Percentiles rank a stretch among this genome's conserved stretches.
phyloP scores from a whole-genome alignment of 2,888 invertebrate genomes.

The Mechanitis messenoides region DNA sequence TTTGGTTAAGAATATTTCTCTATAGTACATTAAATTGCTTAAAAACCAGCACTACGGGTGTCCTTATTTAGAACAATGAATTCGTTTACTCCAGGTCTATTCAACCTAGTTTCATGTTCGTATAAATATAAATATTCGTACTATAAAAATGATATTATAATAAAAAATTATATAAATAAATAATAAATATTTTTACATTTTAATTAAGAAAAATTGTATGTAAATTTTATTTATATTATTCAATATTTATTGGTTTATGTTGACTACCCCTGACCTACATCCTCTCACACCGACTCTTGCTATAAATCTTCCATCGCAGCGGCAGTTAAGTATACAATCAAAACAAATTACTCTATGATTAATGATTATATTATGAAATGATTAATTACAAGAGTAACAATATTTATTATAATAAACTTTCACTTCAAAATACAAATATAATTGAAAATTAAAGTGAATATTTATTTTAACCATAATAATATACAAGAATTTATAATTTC shows the following conservation, averaged over 20 bases:
- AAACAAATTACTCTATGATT: constrained; percentile 34
- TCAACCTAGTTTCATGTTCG: neutral
- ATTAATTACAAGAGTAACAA: neutral
- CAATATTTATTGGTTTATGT: neutral
- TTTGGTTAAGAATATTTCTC: neutral
- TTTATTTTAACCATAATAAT: neutral
- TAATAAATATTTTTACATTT: too few species aligned
- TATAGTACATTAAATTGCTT: neutral
- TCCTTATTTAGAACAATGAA: constrained; percentile 11
- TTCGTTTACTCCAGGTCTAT: constrained; percentile 7
- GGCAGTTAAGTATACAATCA: constrained; percentile 23
- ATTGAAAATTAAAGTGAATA: neutral
- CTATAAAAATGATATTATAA: too few species aligned
- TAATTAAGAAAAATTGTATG: neutral
- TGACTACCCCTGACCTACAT: neutral
- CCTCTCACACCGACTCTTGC: neutral
- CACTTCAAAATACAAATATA: neutral
- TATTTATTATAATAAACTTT: neutral
- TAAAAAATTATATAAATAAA: too few species aligned
- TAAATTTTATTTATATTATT: neutral
- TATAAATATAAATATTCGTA: neutral
- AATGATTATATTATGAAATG: constrained; percentile 16
- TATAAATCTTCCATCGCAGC: constrained; percentile 1
- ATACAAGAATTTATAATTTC: too few species aligned
- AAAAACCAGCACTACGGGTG: constrained; percentile 7